Evolutionary conservation across 2,113 vertebrate genomes (phyloP), one percentile per base, ranked within the genome.

Genomic region (Loxodonta africana): DNA sequence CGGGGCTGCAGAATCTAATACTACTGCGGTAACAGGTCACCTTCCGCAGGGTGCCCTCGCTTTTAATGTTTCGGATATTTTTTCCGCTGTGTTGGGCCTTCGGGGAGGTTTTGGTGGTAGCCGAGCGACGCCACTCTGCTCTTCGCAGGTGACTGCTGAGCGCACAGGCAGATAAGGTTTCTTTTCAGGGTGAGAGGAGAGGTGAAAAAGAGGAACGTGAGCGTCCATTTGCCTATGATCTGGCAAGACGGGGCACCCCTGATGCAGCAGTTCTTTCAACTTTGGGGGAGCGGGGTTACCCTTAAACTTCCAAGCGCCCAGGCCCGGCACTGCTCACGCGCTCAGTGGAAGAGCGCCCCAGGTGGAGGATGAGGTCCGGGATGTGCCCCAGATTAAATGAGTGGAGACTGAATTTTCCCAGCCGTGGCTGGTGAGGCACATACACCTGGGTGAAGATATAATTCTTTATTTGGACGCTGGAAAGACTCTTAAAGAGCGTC

Each of bases 181-280:
- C 94, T 85, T 84, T 91, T 80, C 62, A 14, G 46, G 83, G 41
- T 83, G 8, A 65, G 65, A 60, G 74, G 83, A 30, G 14, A 53
- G 30, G 25, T 76, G 44, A 23, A 21, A 53, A 23, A 51, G 18
- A 25, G 60, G 63, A 33, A 15, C 84, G 26, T 37, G 69, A 93
- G 88, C 84, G 74, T 92, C 57, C 18, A 23, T 69, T 62, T 76
- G 90, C 30, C 84, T 3, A 14, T 33, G 44, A 26, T 33, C 25
- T 46, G 41, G 69, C 93, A 60, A 71, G 71, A 78, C 48, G 83
- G 92, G 90, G 73, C 81, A 74, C 41, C 92, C 90, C 82, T 88
- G 96, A 95, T 95, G 96, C 82, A 94, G 97, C 65, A 84, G 63
- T 94, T 87, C 73, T 30, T 95, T 67, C 57, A 93, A 88, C 81